Evolutionary conservation across 2,113 vertebrate genomes (phyloP).

Genomic region (Toxotes chatareus): DNA sequence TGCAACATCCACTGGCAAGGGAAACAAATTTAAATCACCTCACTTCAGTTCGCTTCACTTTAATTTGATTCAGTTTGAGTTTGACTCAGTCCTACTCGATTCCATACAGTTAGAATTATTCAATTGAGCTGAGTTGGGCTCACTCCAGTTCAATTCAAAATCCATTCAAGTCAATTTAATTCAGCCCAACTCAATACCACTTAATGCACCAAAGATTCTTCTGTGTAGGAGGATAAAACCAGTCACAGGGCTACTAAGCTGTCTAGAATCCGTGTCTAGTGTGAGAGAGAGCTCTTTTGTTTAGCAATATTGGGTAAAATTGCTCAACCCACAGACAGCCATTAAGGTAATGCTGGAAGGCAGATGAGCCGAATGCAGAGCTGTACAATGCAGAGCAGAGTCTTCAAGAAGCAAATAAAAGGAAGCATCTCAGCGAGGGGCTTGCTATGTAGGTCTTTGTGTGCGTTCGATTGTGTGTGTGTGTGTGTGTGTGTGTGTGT

Average conservation of each 20-base stretch:
- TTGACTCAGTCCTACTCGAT: conserved; percentile 16
- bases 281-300: conserved; percentile 67
- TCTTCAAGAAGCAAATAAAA: conserved; percentile 75
- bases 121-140: conserved; percentile 41
- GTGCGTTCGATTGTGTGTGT: conserved; percentile 43
- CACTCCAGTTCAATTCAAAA: conserved; percentile 64
- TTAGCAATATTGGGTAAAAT: conserved; percentile 77
- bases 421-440: conserved; percentile 71
- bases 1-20: conserved; percentile 5
- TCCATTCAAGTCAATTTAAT: conserved; percentile 70
- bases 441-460: conserved; percentile 67
- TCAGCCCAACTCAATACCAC: conserved; percentile 68
- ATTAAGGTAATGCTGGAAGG: conserved; percentile 80
- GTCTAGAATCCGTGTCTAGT: conserved; percentile 63
- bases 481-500: conserved; percentile 44
- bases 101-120: conserved; percentile 44
- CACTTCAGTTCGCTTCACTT: conserved; percentile 1
- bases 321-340: conserved; percentile 77
- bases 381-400: conserved; percentile 59
- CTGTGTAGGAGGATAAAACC: conserved; percentile 76
- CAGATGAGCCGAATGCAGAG: conserved; percentile 71
- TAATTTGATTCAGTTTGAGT: conserved; percentile 28
- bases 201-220: conserved; percentile 67
- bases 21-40: conserved; percentile 47
- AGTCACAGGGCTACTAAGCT: conserved; percentile 72